Evolutionary conservation across 2,113 vertebrate genomes (phyloP).

Genomic region (Chaenocephalus aceratus): DNA sequence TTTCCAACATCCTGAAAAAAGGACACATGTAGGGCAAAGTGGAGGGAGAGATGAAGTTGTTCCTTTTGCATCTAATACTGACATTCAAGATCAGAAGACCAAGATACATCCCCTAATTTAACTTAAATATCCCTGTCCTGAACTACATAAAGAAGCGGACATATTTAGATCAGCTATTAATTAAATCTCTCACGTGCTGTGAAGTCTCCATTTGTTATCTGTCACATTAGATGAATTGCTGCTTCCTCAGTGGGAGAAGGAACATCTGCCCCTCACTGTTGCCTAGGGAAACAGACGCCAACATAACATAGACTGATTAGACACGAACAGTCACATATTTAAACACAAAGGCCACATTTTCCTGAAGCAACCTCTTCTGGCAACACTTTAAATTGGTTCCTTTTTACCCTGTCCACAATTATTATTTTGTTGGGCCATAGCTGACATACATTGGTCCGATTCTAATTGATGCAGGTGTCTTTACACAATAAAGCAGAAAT

Average conservation of each 20-base stretch:
- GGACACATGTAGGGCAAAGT: slow-evolving; percentile 30
- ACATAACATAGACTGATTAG: not conserved
- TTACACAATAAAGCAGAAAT: no score
- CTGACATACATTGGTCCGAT: no score
- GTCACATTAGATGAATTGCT: slow-evolving; percentile 70
- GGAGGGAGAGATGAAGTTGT: slow-evolving; percentile 6
- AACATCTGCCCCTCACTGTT: slow-evolving; percentile 59
- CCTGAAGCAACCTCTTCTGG: not conserved
- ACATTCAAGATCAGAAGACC: slow-evolving; percentile 24
- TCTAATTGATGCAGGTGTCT: no score
- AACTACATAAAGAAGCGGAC: slow-evolving; percentile 29
- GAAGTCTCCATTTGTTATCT: slow-evolving; percentile 71
- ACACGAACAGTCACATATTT: slow-evolving; percentile 5
- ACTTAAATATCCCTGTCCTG: slow-evolving; percentile 33
- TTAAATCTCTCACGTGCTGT: slow-evolving; percentile 52
- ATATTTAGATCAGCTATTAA: slow-evolving; percentile 70
- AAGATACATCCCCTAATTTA: not conserved
- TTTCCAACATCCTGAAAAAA: not conserved
- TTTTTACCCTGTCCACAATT: not conserved
- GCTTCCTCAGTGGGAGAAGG: slow-evolving; percentile 37
- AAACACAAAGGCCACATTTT: not conserved
- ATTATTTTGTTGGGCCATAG: no score
- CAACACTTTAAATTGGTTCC: not conserved
- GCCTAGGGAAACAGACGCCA: slow-evolving; percentile 12
- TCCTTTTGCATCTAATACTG: not conserved